phyloP scores from a whole-genome alignment of 1,140 invertebrate genomes.

The Diachasmimorpha longicaudata region DNA sequence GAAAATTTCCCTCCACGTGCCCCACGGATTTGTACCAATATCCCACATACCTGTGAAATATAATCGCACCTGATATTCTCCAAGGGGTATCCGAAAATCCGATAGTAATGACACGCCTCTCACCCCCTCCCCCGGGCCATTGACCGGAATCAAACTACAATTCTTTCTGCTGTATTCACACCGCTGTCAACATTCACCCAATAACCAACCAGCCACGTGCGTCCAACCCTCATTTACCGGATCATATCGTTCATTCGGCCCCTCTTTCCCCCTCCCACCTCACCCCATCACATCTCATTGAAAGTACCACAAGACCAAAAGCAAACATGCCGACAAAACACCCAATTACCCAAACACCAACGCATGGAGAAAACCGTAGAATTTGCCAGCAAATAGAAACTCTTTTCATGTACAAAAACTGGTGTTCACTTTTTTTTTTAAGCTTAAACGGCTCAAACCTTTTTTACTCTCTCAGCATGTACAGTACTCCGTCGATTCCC shows the following conservation, averaged over 20 bases:
- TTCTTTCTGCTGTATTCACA: no score
- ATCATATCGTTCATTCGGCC: not conserved
- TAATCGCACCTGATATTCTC: no score
- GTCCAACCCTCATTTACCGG: not conserved
- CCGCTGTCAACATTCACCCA: not conserved
- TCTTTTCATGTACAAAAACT: conserved; percentile 12
- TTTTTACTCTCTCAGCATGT: not conserved
- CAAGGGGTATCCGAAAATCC: no score
- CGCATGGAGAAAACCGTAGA: not conserved
- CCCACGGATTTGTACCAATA: no score
- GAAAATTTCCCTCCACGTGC: no score
- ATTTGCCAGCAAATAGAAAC: not conserved
- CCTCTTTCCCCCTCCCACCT: no score
- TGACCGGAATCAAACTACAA: no score
- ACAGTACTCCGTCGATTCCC: not conserved
- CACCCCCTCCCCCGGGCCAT: no score
- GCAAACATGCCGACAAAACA: no score
- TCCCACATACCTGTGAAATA: no score
- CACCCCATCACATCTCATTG: not conserved
- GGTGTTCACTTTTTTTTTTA: not conserved
- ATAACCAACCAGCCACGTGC: not conserved
- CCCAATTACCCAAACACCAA: not conserved
- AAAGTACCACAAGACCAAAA: no score
- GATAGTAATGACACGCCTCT: no score
- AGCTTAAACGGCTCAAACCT: not conserved